phyloP scores from a whole-genome alignment of 2,113 vertebrate genomes.

The Eurystomus gularis region DNA sequence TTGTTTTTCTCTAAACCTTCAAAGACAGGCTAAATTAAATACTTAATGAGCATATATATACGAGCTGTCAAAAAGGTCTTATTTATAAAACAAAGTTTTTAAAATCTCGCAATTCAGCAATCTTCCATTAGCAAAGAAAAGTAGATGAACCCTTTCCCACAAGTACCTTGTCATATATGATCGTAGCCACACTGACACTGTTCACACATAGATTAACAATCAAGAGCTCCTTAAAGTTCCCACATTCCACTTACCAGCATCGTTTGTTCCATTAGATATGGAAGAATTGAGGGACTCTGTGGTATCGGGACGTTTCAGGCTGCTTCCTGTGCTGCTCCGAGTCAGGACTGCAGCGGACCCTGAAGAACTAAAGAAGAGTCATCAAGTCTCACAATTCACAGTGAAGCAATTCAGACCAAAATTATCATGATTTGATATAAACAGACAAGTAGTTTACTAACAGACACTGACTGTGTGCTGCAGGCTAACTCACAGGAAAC shows the following conservation, averaged over 20 bases:
- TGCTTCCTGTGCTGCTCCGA: constrained; percentile 82
- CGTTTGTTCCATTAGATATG: constrained; percentile 96
- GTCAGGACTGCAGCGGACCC: constrained; percentile 80
- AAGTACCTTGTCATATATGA: background rate
- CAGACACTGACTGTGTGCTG: background rate
- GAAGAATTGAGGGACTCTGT: constrained; percentile 94
- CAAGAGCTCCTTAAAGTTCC: background rate
- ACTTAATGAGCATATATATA: background rate
- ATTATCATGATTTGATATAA: background rate
- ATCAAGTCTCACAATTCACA: background rate
- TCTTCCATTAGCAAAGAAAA: background rate
- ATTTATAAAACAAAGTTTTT: background rate
- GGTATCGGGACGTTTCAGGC: constrained; percentile 90
- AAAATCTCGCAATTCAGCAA: background rate
- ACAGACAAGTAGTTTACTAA: background rate
- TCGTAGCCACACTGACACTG: background rate
- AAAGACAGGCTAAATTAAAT: background rate
- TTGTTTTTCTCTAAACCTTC: background rate
- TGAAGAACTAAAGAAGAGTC: constrained; percentile 75
- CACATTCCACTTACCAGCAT: constrained; percentile 79
- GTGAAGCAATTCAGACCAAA: background rate
- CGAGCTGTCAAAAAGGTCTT: background rate
- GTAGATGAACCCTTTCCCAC: accelerated
- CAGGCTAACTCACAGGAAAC: background rate
- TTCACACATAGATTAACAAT: background rate